Percentiles rank a stretch among this genome's conserved stretches.
These are phyloP conservation scores for Ornithoptera priamus DNA, from an alignment of 2,888 invertebrate species.

Conservation along the genomic window DNA sequence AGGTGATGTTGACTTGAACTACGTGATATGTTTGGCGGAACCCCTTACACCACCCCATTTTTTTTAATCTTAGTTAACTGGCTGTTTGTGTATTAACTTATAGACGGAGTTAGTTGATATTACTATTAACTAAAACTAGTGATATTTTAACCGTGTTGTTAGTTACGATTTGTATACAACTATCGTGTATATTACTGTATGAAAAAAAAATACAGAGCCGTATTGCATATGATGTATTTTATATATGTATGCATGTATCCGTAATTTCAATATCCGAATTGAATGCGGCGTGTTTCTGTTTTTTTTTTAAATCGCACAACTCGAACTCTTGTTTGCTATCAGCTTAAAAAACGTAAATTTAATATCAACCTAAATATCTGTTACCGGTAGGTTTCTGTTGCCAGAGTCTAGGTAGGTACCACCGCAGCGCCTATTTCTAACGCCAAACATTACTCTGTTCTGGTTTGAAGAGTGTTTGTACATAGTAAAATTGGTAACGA, in stretches of 20 bases:
- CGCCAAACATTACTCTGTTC: too few relatives aligned
- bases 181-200: constrained; percentile 9
- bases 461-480: too few relatives aligned
- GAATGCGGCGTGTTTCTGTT: constrained; percentile 9
- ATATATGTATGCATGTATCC: constrained; percentile 24
- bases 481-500: too few relatives aligned
- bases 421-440: too few relatives aligned
- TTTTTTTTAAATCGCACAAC: constrained; percentile 12
- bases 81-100: too few relatives aligned
- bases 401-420: too few relatives aligned
- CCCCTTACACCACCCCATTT: too few relatives aligned
- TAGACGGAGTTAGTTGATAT: too few relatives aligned
- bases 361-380: neutral
- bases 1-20: too few relatives aligned
- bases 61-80: too few relatives aligned
- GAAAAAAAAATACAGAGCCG: constrained; percentile 20
- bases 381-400: too few relatives aligned
- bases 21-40: too few relatives aligned
- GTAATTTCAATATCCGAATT: constrained; percentile 29
- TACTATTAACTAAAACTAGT: neutral
- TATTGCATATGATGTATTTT: constrained; percentile 27
- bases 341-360: neutral
- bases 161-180: constrained; percentile 18
- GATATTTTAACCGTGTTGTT: neutral
- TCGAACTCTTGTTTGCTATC: constrained; percentile 10